Evolutionary conservation across 2,113 vertebrate species (phyloP).

Genomic region (Cettia cetti): DNA sequence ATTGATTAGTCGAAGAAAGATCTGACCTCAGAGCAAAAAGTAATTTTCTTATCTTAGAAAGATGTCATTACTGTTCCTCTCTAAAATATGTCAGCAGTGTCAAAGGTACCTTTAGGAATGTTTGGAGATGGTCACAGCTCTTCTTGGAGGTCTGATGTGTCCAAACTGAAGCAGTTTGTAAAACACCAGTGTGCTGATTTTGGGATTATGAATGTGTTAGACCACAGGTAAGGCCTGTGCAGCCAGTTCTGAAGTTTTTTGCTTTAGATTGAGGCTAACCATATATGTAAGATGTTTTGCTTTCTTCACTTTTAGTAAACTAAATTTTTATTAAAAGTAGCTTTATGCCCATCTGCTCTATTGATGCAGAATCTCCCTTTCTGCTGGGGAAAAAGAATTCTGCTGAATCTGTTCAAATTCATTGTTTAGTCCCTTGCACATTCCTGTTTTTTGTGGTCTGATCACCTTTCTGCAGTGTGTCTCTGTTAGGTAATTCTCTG

Average conservation of each 20-base stretch:
- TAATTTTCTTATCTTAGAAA: slow-evolving; percentile 29
- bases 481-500: neutral
- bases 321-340: neutral
- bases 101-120: neutral
- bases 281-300: neutral
- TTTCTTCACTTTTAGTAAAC: neutral
- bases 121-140: neutral
- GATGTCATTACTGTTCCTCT: neutral
- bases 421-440: neutral
- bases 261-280: neutral
- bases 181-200: neutral
- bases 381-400: neutral
- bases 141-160: neutral
- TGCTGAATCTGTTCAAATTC: neutral
- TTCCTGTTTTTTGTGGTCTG: neutral
- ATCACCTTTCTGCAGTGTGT: neutral
- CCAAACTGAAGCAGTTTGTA: neutral
- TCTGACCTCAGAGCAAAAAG: neutral
- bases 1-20: slow-evolving; percentile 3
- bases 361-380: neutral
- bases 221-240: neutral
- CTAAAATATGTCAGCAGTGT: slow-evolving; percentile 2
- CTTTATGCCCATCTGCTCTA: neutral
- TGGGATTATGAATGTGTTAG: neutral
- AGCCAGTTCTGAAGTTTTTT: neutral